Conservation (phyloP, 2,797 vertebrate genomes). For the Cephalopachus bancanus region DNA sequence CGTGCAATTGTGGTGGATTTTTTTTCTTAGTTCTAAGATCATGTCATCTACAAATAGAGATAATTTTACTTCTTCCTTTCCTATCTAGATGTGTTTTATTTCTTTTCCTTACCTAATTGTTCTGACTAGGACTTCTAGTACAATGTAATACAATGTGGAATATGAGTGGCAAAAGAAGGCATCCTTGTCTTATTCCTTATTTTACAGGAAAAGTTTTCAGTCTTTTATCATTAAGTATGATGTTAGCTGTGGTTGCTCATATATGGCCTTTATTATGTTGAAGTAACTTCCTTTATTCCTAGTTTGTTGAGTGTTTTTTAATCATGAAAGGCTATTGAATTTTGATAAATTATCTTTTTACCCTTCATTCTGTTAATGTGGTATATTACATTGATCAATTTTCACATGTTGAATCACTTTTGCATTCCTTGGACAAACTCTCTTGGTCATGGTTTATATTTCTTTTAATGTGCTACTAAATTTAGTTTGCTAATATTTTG, state of each 20-base stretch:
- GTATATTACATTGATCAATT: neutral
- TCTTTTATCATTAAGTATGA: neutral
- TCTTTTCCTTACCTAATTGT: constrained; percentile 1
- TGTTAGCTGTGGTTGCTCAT: neutral
- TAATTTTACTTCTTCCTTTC: neutral
- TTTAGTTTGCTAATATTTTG: neutral
- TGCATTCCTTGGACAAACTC: neutral
- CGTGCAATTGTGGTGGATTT: neutral
- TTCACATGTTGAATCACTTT: neutral
- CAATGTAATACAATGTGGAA: neutral
- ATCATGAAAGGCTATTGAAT: neutral
- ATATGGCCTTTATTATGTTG: neutral
- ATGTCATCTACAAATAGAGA: neutral
- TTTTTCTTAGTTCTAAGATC: neutral
- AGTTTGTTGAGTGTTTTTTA: neutral
- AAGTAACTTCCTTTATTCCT: neutral
- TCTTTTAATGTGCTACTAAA: neutral
- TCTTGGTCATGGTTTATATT: neutral
- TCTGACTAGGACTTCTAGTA: neutral
- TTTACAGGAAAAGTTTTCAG: neutral
- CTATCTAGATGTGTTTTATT: neutral
- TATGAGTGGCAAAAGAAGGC: neutral
- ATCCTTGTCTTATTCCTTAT: neutral
- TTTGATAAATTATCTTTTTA: neutral
- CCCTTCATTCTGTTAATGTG: neutral